phyloP scores from a whole-genome alignment of 2,888 invertebrate genomes.

The Carpatolechia fugitivella region DNA sequence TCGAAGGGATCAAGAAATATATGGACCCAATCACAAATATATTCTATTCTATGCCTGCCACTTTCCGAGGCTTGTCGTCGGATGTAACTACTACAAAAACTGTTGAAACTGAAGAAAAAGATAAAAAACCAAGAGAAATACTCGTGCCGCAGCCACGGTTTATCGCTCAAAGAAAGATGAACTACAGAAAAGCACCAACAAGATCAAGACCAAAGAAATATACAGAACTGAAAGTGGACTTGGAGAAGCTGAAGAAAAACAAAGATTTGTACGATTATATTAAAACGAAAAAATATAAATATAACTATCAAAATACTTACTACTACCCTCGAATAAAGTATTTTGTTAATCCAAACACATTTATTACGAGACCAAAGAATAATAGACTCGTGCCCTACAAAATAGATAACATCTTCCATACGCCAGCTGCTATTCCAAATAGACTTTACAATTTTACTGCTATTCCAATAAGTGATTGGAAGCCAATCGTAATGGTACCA shows the following conservation, averaged over 20 bases:
- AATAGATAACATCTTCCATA: conserved; percentile 33
- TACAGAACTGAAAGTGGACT: conserved; percentile 57
- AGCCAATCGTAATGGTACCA: conserved; percentile 44
- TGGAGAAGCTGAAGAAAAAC: conserved; percentile 63
- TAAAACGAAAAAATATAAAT: conserved; percentile 71
- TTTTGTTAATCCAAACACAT: conserved; percentile 57
- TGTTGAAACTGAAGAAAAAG: conserved; percentile 48
- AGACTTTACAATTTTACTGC: conserved; percentile 28
- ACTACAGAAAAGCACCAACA: conserved; percentile 43
- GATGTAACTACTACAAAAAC: conserved; percentile 58
- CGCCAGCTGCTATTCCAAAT: conserved; percentile 27
- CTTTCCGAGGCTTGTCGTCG: conserved; percentile 63
- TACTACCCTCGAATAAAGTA: conserved; percentile 69
- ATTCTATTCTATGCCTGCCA: conserved; percentile 66
- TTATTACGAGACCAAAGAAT: conserved; percentile 46
- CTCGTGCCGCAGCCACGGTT: conserved; percentile 65
- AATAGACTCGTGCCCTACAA: conserved; percentile 51
- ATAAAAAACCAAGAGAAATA: conserved; percentile 59
- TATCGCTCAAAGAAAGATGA: conserved; percentile 70
- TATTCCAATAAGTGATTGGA: conserved; percentile 51
- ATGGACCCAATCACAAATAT: conserved; percentile 65
- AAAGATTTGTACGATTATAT: conserved; percentile 69
- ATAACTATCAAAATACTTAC: conserved; percentile 64
- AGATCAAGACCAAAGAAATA: conserved; percentile 62
- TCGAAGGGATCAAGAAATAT: conserved; percentile 57